A percentile compares a stretch with the other conserved stretches of the same genome.
These are phyloP conservation scores for Panulirus ornatus DNA, from an alignment of 1,140 invertebrate genomes.

Conservation along the genomic window DNA sequence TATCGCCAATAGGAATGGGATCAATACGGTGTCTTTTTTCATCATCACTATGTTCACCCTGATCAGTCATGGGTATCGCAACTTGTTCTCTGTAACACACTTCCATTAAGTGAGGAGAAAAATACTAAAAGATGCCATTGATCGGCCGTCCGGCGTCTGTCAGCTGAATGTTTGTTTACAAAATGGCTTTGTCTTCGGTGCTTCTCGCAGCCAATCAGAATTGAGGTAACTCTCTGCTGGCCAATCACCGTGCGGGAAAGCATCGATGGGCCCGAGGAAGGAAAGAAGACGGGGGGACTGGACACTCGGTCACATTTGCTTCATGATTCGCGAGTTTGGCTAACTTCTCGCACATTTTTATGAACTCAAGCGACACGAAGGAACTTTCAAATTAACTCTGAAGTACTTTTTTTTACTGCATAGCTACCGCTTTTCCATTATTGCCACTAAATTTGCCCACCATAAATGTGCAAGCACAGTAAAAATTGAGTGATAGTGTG, in stretches of 20 bases:
- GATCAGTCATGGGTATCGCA: conserved; percentile 63
- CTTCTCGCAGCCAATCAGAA: conserved; percentile 70
- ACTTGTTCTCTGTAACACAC: conserved; percentile 57
- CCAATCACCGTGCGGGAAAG: conserved; percentile 70
- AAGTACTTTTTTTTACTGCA: background rate
- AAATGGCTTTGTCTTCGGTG: conserved; percentile 75
- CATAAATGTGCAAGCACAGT: background rate
- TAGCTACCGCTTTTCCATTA: background rate
- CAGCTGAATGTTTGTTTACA: conserved; percentile 76
- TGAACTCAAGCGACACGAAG: background rate
- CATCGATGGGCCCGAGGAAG: conserved; percentile 30
- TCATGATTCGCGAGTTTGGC: conserved; percentile 55
- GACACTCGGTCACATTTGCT: conserved; percentile 41
- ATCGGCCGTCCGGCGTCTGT: conserved; percentile 75
- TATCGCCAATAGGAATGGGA: conserved; percentile 17
- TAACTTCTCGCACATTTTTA: conserved; percentile 57
- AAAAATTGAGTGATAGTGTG: conserved; percentile 30
- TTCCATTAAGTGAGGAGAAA: conserved; percentile 74
- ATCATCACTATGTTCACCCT: conserved; percentile 44
- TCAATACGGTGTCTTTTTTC: conserved; percentile 65
- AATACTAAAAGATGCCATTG: conserved; percentile 74
- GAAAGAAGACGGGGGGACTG: conserved; percentile 40
- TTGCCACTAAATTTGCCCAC: background rate
- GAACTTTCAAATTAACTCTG: background rate
- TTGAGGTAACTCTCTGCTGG: conserved; percentile 9